Percentiles rank a stretch among this genome's conserved stretches.
phyloP scores from a whole-genome alignment of 2,888 invertebrate genomes.

The Drosophila pegasa region DNA sequence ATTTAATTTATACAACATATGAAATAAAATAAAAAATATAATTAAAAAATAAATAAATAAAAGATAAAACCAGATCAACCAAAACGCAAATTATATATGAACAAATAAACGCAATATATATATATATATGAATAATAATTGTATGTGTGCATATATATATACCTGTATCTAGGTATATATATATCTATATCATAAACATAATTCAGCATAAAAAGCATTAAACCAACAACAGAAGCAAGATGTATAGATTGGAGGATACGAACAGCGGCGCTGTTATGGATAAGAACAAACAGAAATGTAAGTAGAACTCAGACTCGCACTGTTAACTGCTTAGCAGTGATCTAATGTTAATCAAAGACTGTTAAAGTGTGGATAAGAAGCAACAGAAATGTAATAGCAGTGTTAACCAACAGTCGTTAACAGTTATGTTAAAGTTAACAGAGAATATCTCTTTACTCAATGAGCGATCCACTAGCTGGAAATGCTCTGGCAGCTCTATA shows the following conservation, averaged over 20 bases:
- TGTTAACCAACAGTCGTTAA: not conserved
- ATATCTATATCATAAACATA: conserved; percentile 13
- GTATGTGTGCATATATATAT: conserved; percentile 19
- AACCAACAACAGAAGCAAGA: conserved; percentile 68
- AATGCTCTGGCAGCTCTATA: not conserved
- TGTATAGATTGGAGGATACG: conserved; percentile 84
- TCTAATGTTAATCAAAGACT: not conserved
- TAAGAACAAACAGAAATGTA: conserved; percentile 84
- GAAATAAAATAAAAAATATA: conserved; percentile 9
- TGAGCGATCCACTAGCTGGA: not conserved
- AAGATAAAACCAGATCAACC: too few relatives aligned
- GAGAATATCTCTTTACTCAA: not conserved
- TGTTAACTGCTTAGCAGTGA: not conserved
- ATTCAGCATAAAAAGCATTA: conserved; percentile 48
- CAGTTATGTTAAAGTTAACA: not conserved
- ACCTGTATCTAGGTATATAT: conserved; percentile 20
- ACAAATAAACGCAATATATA: conserved; percentile 61
- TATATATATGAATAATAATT: conserved; percentile 19
- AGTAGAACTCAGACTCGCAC: conserved; percentile 50
- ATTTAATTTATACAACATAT: conserved; percentile 29
- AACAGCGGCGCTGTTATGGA: conserved; percentile 84
- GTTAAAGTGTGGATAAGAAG: not conserved
- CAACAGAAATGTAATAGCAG: not conserved
- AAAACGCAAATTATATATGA: conserved; percentile 55
- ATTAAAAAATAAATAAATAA: not conserved